phyloP scores from a whole-genome alignment of 2,888 invertebrate genomes.

The Polydrusus cervinus region DNA sequence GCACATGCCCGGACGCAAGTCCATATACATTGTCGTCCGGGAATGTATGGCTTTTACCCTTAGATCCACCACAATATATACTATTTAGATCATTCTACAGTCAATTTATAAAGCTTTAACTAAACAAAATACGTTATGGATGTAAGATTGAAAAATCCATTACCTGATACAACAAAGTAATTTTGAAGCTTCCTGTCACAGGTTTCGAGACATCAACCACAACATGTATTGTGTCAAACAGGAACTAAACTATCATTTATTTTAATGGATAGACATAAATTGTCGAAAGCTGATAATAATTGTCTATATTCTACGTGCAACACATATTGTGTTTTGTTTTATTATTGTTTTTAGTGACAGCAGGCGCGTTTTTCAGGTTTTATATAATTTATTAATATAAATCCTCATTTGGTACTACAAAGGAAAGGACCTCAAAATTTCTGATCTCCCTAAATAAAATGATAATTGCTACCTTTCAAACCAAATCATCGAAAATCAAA shows the following conservation, averaged over 20 bases:
- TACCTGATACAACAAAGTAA: conserved; percentile 6
- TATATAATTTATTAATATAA: no score
- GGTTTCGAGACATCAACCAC: neutral
- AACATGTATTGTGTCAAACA: conserved; percentile 1
- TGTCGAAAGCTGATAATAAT: conserved; percentile 4
- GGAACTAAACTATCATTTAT: conserved; percentile 19
- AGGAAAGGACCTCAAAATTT: no score
- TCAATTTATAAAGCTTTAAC: neutral
- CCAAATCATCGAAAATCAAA: no score
- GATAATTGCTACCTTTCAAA: no score
- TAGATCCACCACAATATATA: no score
- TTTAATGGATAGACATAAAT: conserved; percentile 16
- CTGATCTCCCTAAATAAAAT: no score
- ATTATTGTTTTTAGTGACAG: neutral
- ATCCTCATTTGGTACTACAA: no score
- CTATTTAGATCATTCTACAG: no score
- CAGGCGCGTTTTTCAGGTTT: no score
- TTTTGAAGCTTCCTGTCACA: conserved; percentile 10
- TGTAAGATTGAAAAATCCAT: neutral
- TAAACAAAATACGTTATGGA: neutral
- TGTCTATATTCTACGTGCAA: conserved; percentile 14
- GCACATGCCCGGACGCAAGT: no score
- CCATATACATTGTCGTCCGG: no score
- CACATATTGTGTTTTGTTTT: conserved; percentile 4
- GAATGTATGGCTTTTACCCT: no score